Base-by-base conservation (phyloP, 2,797 vertebrate species). In the Pelobates cultripes region DNA sequence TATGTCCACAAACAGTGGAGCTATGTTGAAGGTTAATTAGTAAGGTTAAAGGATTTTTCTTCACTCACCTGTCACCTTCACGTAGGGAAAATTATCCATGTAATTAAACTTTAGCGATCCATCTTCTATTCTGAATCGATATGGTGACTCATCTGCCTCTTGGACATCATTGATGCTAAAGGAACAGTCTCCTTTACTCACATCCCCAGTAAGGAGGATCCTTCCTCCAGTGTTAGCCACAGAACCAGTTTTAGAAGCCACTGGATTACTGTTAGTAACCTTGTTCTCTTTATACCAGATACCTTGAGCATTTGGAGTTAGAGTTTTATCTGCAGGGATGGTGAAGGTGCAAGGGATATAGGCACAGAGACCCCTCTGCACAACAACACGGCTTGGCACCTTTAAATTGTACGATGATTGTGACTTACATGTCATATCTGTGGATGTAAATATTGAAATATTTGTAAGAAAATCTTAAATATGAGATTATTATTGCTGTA, bases 121-220 rank as follows among this genome's bases (percentile, higher is more conserved):
- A 63, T 75, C 72, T 70, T 40, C 8, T 4, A 81, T 6, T 44
- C 79, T 69, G 64, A 81, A 81, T 4, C 15, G 43, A 75, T 81
- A 81, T 4, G 0, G 5, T 67, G 41, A n/a, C 3, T 40, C 2
- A 61, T 81, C 79, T 1, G 8, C 7, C 5, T 4, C 0, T 55
- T 41, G n/a, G 6, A 60, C 64, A 13, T 81, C 51, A n/a, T 69
- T 69, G 10, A 81, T 81, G 4, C 45, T n/a, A 6, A 80, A 7
- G 64, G 79, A 81, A 13, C 79, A 81, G 64, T 81, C 79, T 45
- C 55, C 28, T 3, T 47, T 43, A 7, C 6, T n/a, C 17, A 70
- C 28, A 1, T 81, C 43, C 43, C 79, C 79, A 41, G 66, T 70
- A 3, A 81, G 44, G 3, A 81, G 60, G 2, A 81, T 41, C 28